Evolutionary conservation across 2,888 invertebrate species (phyloP), one percentile per base, ranked within the genome.

Genomic region (Drosophila tripunctata): DNA sequence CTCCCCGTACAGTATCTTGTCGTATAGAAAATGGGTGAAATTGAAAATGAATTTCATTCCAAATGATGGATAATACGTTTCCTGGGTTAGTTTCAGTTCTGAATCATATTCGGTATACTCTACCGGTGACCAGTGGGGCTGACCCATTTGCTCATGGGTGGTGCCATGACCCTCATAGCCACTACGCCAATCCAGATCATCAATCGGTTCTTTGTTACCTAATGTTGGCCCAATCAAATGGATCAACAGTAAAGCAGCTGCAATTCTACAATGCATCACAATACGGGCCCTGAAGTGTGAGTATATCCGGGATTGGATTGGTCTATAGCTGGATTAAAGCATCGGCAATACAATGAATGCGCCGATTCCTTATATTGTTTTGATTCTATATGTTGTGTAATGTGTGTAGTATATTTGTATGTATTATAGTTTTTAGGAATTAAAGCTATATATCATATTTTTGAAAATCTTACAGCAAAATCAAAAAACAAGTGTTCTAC

Each of bases 61-160:
- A 10, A 12, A 36, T 0, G 40, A 12, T 0, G 41, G 5, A 14
- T 21, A 24, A 0, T 0, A 0, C 1, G 2, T 1, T 0, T 24
- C 14, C 4, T 22, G 15, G 1, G 19, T n/a, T 6, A 47, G 72
- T 2, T 43, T 15, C 0, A 19, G 15, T 0, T 14, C 8, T 1
- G 41, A 21, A 0, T 10, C 22, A 10, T 31, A 76, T 0, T 12
- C 1, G 2, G 76, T 62, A 10, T 41, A 76, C 0, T 36, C n/a
- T 0, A 43, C 4, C 0, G 3, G 0, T 0, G 38, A 24, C 52
- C 66, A 75, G 14, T 75, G 75, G 0, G 0, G 0, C 14, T 63
- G 54, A 5, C 73, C 75, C 58, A 72, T 30, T 22, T 68, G 51
- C 8, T 75, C 75, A 10, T 75, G 75, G 0, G 21, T 19, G 0